phyloP scores from a whole-genome alignment of 2,113 vertebrate genomes.

The Lepisosteus osseus region DNA sequence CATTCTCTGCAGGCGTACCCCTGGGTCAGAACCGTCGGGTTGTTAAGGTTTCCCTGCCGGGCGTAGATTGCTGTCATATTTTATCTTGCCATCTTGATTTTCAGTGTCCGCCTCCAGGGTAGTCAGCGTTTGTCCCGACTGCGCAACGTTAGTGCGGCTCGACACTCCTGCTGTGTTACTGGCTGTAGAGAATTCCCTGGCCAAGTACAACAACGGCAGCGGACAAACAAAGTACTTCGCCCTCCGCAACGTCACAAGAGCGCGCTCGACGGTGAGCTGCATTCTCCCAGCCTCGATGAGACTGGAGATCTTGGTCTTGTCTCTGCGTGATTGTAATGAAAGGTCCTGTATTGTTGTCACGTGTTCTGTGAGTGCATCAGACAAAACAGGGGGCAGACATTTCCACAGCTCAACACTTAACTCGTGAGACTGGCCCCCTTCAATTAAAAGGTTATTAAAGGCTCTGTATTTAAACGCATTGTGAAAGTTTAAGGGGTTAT shows the following conservation, averaged over 20 bases:
- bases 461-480: too few species aligned
- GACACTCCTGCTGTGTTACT: constrained; percentile 22
- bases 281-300: background rate
- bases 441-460: too few species aligned
- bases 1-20: background rate
- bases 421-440: too few species aligned
- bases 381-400: too few species aligned
- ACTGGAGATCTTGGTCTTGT: too few species aligned
- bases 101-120: constrained; percentile 29
- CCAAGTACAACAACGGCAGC: constrained; percentile 31
- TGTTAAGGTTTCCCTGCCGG: too few species aligned
- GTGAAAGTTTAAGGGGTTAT: background rate
- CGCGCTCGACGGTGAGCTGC: constrained; percentile 30
- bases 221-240: constrained; percentile 21
- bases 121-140: constrained; percentile 28
- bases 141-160: constrained; percentile 23
- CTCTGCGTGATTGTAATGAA: too few species aligned
- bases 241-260: constrained; percentile 31
- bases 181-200: constrained; percentile 25
- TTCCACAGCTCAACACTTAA: too few species aligned
- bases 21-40: too few species aligned
- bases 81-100: constrained; percentile 4
- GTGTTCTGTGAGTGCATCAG: too few species aligned
- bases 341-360: too few species aligned
- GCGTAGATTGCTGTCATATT: background rate